These are phyloP conservation scores for Rissa tridactyla DNA, from an alignment of 2,113 vertebrate genomes.

Conservation along the genomic window DNA sequence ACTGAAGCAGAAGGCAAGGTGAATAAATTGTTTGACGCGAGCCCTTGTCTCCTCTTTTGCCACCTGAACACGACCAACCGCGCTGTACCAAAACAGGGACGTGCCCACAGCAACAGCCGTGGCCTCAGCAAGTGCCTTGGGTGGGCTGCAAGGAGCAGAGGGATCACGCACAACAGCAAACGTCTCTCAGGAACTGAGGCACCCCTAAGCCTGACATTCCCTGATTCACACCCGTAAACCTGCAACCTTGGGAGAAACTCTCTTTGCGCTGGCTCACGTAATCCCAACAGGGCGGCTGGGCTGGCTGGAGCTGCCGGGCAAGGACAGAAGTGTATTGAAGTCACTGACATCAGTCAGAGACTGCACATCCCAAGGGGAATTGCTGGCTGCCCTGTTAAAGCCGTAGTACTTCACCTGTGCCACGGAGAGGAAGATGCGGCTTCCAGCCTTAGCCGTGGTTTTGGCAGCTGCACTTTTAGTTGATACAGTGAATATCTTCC, in stretches of 20 bases:
- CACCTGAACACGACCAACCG: accelerated
- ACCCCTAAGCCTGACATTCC: background rate
- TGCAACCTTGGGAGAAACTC: background rate
- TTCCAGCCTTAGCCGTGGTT: background rate
- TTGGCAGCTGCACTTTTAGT: background rate
- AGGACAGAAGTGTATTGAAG: background rate
- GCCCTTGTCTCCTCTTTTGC: background rate
- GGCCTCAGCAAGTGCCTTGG: background rate
- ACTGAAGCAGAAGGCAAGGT: background rate
- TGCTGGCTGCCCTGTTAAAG: background rate
- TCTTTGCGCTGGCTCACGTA: background rate
- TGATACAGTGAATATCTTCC: background rate
- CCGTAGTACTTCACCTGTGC: accelerated
- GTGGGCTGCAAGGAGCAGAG: background rate
- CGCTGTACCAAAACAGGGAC: background rate
- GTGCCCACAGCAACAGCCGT: background rate
- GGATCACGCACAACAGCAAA: background rate
- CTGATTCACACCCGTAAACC: background rate
- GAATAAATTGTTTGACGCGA: background rate
- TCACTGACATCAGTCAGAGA: background rate
- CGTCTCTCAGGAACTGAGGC: accelerated
- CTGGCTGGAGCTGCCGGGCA: background rate
- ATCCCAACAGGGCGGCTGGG: background rate
- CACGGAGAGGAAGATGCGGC: background rate
- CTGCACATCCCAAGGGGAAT: background rate